phyloP scores from a whole-genome alignment of 2,797 vertebrate species.

The Dryobates pubescens region DNA sequence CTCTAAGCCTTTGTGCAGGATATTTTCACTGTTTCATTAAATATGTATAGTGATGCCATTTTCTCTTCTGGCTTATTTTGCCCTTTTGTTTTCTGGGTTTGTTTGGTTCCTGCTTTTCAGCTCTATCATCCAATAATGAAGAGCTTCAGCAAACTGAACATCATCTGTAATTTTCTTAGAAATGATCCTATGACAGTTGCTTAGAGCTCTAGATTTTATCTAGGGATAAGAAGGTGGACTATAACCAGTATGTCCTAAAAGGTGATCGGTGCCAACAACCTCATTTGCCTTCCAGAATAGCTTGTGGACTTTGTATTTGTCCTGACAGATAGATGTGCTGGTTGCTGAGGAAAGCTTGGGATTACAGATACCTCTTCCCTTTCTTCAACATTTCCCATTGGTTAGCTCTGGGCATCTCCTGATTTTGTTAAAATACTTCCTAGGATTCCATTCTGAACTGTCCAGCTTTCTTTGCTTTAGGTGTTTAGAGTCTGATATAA shows the following conservation, averaged over 20 bases:
- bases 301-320: background rate
- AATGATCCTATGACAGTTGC: background rate
- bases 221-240: background rate
- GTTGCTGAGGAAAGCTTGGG: background rate
- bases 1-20: conserved; percentile 36
- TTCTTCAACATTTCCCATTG: background rate
- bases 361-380: background rate
- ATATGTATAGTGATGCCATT: conserved; percentile 65
- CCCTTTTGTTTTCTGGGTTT: conserved; percentile 45
- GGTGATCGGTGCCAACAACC: too few relatives aligned
- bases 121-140: conserved; percentile 8
- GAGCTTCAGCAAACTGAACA: background rate
- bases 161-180: background rate
- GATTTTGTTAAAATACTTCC: background rate
- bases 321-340: background rate
- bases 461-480: background rate
- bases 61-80: conserved; percentile 40
- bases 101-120: conserved; percentile 1
- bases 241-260: background rate
- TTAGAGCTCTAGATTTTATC: background rate
- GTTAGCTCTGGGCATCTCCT: background rate
- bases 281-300: background rate
- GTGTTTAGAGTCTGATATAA: background rate
- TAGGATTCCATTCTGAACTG: background rate
- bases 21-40: conserved; percentile 67